Evolutionary conservation across 2,113 vertebrate genomes (phyloP).

Genomic region (Chaetodon auriga): DNA sequence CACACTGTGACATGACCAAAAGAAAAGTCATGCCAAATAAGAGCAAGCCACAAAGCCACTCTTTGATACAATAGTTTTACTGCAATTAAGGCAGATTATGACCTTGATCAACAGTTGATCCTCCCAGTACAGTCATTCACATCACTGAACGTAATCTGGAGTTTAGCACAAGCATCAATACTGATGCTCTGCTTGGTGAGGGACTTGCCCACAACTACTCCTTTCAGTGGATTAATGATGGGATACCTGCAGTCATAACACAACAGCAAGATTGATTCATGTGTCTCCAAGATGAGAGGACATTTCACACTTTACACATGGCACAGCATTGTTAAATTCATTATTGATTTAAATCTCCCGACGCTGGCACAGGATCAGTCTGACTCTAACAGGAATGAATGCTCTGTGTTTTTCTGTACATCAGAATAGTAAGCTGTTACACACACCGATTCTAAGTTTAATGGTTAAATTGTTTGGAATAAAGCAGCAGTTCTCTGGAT

Average conservation of each 20-base stretch:
- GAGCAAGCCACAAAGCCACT: neutral
- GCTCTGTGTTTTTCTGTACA: neutral
- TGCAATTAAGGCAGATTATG: neutral
- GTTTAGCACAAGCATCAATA: neutral
- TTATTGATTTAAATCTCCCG: neutral
- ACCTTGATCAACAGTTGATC: neutral
- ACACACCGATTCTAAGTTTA: neutral
- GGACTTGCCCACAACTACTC: neutral
- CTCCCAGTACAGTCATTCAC: neutral
- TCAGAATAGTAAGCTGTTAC: neutral
- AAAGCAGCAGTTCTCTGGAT: neutral
- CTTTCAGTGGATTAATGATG: neutral
- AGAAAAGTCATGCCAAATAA: neutral
- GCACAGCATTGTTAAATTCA: neutral
- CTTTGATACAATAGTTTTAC: neutral
- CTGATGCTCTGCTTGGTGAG: neutral
- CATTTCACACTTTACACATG: neutral
- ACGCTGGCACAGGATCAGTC: neutral
- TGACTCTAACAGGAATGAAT: neutral
- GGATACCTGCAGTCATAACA: neutral
- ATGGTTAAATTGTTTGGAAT: neutral
- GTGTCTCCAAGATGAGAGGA: conserved; percentile 18
- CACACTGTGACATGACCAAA: too few species aligned
- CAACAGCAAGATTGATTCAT: conserved; percentile 1
- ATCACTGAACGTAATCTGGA: neutral